phyloP scores from a whole-genome alignment of 2,888 invertebrate genomes.

The Melanargia galathea region DNA sequence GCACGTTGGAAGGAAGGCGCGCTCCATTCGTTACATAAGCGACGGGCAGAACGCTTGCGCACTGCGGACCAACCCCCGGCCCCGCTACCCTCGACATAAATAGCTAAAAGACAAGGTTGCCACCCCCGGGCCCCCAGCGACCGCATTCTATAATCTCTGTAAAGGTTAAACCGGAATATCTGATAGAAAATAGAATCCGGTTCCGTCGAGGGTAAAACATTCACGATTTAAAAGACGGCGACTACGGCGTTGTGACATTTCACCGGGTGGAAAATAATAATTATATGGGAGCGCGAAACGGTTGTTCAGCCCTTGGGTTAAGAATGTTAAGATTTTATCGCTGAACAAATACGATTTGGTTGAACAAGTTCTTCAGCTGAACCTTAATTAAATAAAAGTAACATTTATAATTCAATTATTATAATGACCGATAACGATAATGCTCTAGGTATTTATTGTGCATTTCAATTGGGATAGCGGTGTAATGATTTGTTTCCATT shows the following conservation, averaged over 20 bases:
- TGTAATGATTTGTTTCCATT: not conserved
- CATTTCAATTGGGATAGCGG: not conserved
- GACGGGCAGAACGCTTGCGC: conserved; percentile 70
- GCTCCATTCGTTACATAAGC: conserved; percentile 72
- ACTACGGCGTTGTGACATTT: conserved; percentile 45
- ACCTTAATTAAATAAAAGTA: not conserved
- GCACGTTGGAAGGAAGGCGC: conserved; percentile 49
- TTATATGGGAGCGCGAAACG: not conserved
- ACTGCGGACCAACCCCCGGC: conserved; percentile 60
- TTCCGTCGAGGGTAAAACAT: conserved; percentile 54
- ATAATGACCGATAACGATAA: not conserved
- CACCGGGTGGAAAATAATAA: conserved; percentile 20
- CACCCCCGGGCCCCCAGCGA: conserved; percentile 73
- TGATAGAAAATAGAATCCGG: conserved; percentile 71
- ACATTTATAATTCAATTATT: conserved; percentile 4
- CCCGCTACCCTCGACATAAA: conserved; percentile 77
- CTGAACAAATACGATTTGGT: not conserved
- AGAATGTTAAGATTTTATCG: not conserved
- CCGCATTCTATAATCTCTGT: conserved; percentile 78
- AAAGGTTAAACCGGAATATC: conserved; percentile 79
- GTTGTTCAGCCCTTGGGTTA: not conserved
- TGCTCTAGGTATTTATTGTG: not conserved
- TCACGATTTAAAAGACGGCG: conserved; percentile 47
- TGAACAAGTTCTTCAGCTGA: not conserved
- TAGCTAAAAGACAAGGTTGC: conserved; percentile 81